Conservation (phyloP, 2,797 vertebrate species). For the Arremon aurantiirostris region DNA sequence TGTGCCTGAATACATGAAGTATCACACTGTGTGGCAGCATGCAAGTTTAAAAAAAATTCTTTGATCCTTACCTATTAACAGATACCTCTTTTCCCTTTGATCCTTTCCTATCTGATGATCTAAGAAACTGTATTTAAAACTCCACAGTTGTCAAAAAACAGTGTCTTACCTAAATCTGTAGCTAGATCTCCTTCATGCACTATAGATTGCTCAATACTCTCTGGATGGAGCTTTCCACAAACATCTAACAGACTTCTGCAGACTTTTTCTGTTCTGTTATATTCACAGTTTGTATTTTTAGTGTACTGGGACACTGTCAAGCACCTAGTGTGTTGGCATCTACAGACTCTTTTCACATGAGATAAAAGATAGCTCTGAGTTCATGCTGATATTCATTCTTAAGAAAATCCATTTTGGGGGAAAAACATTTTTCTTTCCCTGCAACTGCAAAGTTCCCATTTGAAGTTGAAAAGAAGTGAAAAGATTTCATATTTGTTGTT, state of each 20-base stretch:
- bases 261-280: background rate
- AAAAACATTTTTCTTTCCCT: background rate
- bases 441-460: background rate
- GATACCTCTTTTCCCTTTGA: background rate
- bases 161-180: background rate
- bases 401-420: background rate
- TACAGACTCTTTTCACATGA: background rate
- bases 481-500: background rate
- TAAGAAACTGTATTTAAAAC: background rate
- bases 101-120: background rate
- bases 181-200: background rate
- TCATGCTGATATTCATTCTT: background rate
- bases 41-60: background rate
- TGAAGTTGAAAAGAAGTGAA: background rate
- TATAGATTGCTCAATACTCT: background rate
- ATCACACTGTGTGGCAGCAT: background rate
- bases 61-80: background rate
- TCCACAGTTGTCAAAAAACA: background rate
- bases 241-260: background rate
- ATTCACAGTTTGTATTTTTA: background rate
- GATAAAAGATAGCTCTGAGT: background rate
- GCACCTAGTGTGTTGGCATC: background rate
- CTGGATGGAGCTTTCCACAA: background rate
- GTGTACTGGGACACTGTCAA: background rate
- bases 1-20: background rate